Percentiles rank a stretch among this genome's conserved stretches.
Evolutionary conservation across 2,113 vertebrate species (phyloP).

Genomic region (Anolis carolinensis): DNA sequence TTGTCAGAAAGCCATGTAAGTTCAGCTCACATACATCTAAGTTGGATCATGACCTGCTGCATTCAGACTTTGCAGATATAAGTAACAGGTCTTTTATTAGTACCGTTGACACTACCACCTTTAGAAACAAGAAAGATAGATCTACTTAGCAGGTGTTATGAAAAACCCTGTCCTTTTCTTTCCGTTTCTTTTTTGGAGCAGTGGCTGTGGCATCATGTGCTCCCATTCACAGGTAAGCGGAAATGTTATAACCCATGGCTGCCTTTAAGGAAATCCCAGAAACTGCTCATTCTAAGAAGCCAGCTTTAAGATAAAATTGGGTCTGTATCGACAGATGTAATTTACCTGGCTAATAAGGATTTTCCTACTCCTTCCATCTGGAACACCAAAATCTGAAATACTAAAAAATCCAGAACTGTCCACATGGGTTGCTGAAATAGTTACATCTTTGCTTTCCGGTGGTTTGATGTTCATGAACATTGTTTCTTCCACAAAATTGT

Average conservation of each 20-base stretch:
- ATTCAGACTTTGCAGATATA: constrained; percentile 75
- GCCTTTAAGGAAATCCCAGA: constrained; percentile 30
- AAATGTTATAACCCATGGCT: constrained; percentile 53
- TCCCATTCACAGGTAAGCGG: constrained; percentile 74
- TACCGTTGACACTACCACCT: constrained; percentile 75
- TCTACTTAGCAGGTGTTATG: constrained; percentile 78
- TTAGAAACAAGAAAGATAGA: constrained; percentile 85
- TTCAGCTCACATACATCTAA: constrained; percentile 80
- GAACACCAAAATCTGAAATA: too few species aligned
- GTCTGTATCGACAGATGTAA: too few species aligned
- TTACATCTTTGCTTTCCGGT: too few species aligned
- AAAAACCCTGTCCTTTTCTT: constrained; percentile 33
- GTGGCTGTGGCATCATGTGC: constrained; percentile 71
- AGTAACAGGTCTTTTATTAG: constrained; percentile 80
- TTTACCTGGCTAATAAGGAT: too few species aligned
- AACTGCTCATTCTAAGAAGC: not conserved
- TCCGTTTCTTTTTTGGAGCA: constrained; percentile 67
- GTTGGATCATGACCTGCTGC: constrained; percentile 80
- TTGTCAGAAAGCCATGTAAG: constrained; percentile 75
- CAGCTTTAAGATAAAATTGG: not conserved
- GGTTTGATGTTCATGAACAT: too few species aligned
- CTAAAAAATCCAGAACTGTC: too few species aligned
- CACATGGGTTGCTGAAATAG: too few species aligned
- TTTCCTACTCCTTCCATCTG: too few species aligned
- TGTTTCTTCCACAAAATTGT: too few species aligned